Evolutionary conservation across 2,888 invertebrate species (phyloP).

Genomic region (Stenurella melanura): DNA sequence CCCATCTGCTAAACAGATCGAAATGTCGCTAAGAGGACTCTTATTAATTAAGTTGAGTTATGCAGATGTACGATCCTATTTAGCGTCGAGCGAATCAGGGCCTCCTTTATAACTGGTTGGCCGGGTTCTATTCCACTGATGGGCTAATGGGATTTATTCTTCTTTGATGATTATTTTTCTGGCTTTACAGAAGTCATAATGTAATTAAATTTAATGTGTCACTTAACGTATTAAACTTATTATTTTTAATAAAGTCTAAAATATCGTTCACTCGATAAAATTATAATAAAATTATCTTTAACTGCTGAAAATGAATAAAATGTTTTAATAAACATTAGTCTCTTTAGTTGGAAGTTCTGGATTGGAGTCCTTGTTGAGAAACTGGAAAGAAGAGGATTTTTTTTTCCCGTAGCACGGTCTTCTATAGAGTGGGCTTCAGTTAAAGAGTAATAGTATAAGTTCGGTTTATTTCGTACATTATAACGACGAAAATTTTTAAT

Average conservation of each 20-base stretch:
- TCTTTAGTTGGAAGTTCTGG: too few species aligned
- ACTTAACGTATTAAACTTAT: neutral
- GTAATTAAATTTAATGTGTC: neutral
- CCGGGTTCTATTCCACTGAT: conserved; percentile 7
- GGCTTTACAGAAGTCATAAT: conserved; percentile 2
- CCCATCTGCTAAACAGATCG: conserved; percentile 15
- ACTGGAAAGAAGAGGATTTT: too few species aligned
- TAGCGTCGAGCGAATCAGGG: conserved; percentile 11
- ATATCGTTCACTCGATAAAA: neutral
- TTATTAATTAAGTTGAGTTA: conserved; percentile 28
- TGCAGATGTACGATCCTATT: conserved; percentile 16
- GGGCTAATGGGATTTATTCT: neutral
- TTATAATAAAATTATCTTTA: too few species aligned
- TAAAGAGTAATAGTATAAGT: too few species aligned
- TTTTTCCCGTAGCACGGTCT: too few species aligned
- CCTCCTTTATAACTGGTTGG: conserved; percentile 4
- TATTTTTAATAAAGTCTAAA: neutral
- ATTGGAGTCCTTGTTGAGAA: too few species aligned
- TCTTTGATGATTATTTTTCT: conserved; percentile 1
- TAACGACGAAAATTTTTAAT: too few species aligned
- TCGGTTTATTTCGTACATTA: too few species aligned
- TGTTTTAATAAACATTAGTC: too few species aligned
- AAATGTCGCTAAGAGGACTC: conserved; percentile 17
- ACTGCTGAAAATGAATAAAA: too few species aligned
- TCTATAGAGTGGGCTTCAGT: too few species aligned